Base-by-base conservation (phyloP, 2,888 invertebrate genomes). In the Perithous albicinctus region DNA sequence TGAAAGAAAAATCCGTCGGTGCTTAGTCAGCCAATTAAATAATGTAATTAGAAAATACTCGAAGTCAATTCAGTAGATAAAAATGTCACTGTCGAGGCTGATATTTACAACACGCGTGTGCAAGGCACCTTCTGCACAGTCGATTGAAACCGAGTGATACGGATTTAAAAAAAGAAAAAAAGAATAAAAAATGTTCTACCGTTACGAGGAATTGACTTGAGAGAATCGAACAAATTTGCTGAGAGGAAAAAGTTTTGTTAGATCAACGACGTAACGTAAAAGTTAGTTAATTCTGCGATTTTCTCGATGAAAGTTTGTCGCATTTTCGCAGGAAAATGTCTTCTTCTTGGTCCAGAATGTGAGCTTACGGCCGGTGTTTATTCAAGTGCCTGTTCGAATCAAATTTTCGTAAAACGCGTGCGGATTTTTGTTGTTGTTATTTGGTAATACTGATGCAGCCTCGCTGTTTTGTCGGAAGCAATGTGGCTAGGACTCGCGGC, bases 331-430 rank as follows among this genome's bases (percentile, higher is more conserved):
- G 23, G 18, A 69, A 35, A 2, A n/a, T 56, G n/a, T n/a, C n/a
- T 70, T 70, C 23, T 74, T 38, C 18, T 7, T 7, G 26, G 12
- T n/a, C 6, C 41, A 23, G 15, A 64, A 67, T 26, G 48, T 35
- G 83, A 86, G 83, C 84, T 84, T 48, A 85, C 82, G 86, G 84
- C 51, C 80, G 72, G n/a, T 48, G 35, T 76, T 72, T 63, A 54
- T 89, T 85, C 89, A 84, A 91, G 90, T 92, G 91, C 91, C 91
- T 91, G 89, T 88, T 87, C 86, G 87, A 88, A 82, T 85, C 83
- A 20, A 86, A 86, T 86, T 70, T 20, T 75, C 43, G 48, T 41
- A 70, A n/a, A 66, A 23, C 10, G 18, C 59, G 54, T 38, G 70
- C 69, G 70, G 15, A 72, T 73, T 77, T 83, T 87, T 88, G 70